Conservation (phyloP, 2,888 invertebrate genomes). For the Oligia strigilis region DNA sequence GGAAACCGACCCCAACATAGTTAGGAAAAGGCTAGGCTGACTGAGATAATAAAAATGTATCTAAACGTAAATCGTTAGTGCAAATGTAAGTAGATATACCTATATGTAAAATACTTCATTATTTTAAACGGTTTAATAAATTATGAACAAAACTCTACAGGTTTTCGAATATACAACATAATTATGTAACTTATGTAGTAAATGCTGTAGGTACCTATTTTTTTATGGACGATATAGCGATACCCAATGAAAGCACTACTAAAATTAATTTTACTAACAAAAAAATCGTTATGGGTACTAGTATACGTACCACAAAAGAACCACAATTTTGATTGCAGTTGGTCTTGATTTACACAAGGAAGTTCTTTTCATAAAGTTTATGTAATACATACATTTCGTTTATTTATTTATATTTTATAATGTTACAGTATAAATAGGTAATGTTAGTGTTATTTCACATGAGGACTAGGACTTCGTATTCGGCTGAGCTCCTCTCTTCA, state of each 20-base stretch:
- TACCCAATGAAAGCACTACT: background rate
- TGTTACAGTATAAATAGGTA: constrained; percentile 51
- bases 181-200: background rate
- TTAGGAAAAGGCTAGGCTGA: too few species aligned
- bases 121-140: background rate
- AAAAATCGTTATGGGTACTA: background rate
- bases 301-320: background rate
- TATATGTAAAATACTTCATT: background rate
- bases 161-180: constrained; percentile 7
- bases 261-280: background rate
- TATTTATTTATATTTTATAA: constrained; percentile 29
- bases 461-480: constrained; percentile 93
- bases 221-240: background rate
- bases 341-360: background rate
- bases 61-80: constrained; percentile 1
- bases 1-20: too few species aligned
- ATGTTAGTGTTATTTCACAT: constrained; percentile 71
- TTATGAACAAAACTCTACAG: background rate
- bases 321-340: background rate
- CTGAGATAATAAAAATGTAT: constrained; percentile 5
- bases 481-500: constrained; percentile 91
- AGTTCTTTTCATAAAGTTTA: background rate
- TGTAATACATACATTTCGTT: constrained; percentile 13
- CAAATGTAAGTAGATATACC: background rate
- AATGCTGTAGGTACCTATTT: background rate